Percentiles rank a stretch among this genome's conserved stretches.
These are phyloP conservation scores for Mastomys coucha DNA, from an alignment of 2,113 vertebrate species.

Conservation along the genomic window DNA sequence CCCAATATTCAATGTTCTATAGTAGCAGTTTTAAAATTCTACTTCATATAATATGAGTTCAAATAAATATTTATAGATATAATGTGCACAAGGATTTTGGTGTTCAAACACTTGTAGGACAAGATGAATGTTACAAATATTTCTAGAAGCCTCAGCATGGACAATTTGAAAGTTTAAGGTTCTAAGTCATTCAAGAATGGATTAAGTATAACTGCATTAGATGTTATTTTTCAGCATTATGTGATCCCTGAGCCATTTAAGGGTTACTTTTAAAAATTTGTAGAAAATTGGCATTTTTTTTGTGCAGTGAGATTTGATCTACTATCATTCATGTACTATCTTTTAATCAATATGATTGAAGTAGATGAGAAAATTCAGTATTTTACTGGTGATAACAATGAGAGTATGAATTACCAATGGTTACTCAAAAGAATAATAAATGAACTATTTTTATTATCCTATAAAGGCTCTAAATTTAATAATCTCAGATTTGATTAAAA, in stretches of 20 bases:
- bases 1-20: neutral
- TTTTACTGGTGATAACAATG: neutral
- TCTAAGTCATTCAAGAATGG: neutral
- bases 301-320: neutral
- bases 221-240: neutral
- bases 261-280: neutral
- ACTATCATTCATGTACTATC: neutral
- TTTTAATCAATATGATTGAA: conserved; percentile 20
- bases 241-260: neutral
- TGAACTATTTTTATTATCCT: neutral
- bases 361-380: neutral
- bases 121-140: neutral
- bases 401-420: neutral
- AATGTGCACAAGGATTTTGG: neutral
- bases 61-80: neutral
- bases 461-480: neutral
- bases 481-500: conserved; percentile 14
- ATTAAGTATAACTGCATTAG: neutral
- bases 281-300: neutral
- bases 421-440: conserved; percentile 24
- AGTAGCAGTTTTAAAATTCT: neutral
- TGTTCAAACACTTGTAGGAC: neutral
- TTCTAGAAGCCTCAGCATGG: neutral
- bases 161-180: neutral
- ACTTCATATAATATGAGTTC: neutral